A percentile compares a stretch with the other conserved stretches of the same genome.
These are phyloP conservation scores for Harpagoxenus sublaevis DNA, from an alignment of 2,888 invertebrate species.

Conservation along the genomic window DNA sequence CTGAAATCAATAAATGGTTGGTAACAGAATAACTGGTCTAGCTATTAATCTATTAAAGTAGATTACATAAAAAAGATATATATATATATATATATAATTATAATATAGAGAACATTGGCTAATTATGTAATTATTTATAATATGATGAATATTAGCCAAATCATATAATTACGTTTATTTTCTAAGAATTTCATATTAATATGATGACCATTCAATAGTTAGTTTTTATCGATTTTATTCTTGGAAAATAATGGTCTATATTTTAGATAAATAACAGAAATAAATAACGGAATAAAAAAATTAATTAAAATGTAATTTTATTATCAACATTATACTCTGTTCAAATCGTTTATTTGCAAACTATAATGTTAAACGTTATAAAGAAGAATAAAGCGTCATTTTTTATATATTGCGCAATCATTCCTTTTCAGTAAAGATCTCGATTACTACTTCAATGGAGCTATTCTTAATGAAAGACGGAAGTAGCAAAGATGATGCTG, in stretches of 20 bases:
- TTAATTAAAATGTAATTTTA: too few species aligned
- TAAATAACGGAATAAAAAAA: neutral
- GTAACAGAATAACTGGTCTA: neutral
- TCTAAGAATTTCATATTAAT: neutral
- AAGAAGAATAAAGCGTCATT: neutral
- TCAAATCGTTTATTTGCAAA: neutral
- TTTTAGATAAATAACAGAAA: neutral
- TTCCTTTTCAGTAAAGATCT: neutral
- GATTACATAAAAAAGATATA: neutral
- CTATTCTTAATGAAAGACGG: neutral
- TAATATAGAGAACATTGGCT: neutral
- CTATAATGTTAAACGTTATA: neutral
- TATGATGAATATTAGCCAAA: neutral
- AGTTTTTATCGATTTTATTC: neutral
- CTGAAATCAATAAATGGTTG: conserved; percentile 52
- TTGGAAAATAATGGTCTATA: neutral
- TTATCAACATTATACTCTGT: neutral
- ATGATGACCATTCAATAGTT: neutral
- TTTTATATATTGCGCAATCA: neutral
- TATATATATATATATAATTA: too few species aligned
- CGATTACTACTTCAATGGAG: neutral
- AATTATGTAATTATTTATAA: neutral
- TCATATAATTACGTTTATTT: neutral
- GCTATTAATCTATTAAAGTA: neutral
- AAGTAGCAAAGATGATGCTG: conserved; percentile 9